Base-by-base conservation (phyloP, 2,113 vertebrate species). In the Holacanthus passer region DNA sequence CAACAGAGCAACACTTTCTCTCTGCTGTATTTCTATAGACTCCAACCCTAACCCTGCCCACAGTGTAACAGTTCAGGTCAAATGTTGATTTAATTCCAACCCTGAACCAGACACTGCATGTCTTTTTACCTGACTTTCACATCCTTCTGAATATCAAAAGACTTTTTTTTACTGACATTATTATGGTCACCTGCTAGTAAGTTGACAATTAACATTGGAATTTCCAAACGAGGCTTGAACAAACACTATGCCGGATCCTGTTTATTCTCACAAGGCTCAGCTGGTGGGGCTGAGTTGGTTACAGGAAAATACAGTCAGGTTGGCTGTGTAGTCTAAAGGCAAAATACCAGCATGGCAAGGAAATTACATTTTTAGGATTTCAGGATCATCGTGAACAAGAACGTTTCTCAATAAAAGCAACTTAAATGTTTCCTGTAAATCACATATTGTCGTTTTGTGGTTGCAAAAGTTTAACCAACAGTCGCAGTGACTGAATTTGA, bases 161-260 rank as follows among this genome's bases (percentile, higher is more conserved):
- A 39, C 16, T 29, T 63, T 68, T 58, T 63, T 62, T 24, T 27
- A 32, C 13, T 67, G 50, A 67, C 48, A 47, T 29, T 50, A 66
- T 68, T 32, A 73, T 17, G 37, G 47, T 64, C 41, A 41, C 5
- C 32, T 62, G 41, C 64, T 19, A 62, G 27, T 47, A 35, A 32
- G 41, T 56, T 60, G 8, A 69, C 62, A 5, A 60, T 79, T 22
- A 41, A 47, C n/a, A 29, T 20, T 50, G 82, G 82, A 83, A 32
- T 85, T 90, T 83, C 84, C 87, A 71, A 80, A 58, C 43, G 16
- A 77, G 65, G 68, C 12, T 4, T 62, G 50, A 82, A 48, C 43
- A 69, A 73, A 80, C 16, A 56, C 14, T 8, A 9, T n/a, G 6
- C 10, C 62, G 13, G 14, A 3, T n/a, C 45, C 11, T 50, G 8